Conservation (phyloP, 2,797 vertebrate genomes). For the Acridotheres tristis region DNA sequence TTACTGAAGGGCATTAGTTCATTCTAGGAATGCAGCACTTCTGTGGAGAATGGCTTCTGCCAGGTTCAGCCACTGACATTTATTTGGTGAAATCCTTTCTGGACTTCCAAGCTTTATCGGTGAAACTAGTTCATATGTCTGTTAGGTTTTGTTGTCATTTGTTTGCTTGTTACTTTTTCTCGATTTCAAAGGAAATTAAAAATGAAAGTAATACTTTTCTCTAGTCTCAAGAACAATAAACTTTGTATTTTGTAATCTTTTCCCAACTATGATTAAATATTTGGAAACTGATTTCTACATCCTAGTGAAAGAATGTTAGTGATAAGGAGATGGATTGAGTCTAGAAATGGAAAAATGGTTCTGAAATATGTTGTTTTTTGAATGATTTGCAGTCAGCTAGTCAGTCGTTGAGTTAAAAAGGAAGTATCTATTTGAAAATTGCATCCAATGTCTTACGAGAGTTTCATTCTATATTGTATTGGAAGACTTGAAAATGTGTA, state of each 20-base stretch:
- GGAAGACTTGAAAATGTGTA: not conserved
- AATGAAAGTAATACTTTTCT: not conserved
- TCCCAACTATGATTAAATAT: slow-evolving; percentile 14
- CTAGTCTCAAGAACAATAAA: slow-evolving; percentile 19
- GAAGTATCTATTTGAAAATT: not conserved
- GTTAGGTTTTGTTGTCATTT: not conserved
- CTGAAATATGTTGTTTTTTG: not conserved
- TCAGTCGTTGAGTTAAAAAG: not conserved
- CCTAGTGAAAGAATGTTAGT: not conserved
- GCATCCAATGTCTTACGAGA: not conserved
- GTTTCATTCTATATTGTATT: not conserved
- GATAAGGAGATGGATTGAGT: not conserved
- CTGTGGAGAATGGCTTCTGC: not conserved
- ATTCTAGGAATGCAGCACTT: slow-evolving; percentile 50
- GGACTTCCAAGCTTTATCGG: not conserved
- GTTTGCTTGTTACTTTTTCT: slow-evolving; percentile 23
- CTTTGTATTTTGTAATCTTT: slow-evolving; percentile 42
- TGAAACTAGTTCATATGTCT: not conserved
- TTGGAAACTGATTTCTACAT: not conserved
- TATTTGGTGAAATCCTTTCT: not conserved
- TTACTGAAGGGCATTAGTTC: slow-evolving; percentile 43
- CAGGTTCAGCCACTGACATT: not conserved
- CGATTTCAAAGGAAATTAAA: not conserved
- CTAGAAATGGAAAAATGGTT: not conserved
- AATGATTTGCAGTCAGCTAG: not conserved